A percentile compares a stretch with the other conserved stretches of the same genome.
Conservation (phyloP, 53 echinoderm and acorn worm species). For the Actinopyga echinites region DNA sequence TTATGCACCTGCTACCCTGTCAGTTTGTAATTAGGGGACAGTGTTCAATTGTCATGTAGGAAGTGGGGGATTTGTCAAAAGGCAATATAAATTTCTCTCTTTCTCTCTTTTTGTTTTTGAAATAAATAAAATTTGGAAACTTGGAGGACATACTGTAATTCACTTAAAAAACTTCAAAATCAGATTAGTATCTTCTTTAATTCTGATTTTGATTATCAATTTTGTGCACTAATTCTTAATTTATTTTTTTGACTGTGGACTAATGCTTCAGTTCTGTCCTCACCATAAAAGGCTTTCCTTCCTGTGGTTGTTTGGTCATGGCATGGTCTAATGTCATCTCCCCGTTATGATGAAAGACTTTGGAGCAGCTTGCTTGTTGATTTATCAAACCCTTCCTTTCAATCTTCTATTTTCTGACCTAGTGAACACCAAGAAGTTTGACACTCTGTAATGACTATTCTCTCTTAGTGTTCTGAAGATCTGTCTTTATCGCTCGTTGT, state of each 20-base stretch:
- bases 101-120: too few species aligned
- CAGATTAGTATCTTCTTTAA: too few species aligned
- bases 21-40: too few species aligned
- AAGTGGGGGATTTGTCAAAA: too few species aligned
- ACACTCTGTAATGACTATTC: conserved; percentile 19
- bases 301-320: neutral
- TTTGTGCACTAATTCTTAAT: neutral
- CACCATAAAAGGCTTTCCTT: neutral
- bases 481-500: neutral
- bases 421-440: neutral
- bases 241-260: neutral
- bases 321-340: too few species aligned
- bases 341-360: neutral
- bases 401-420: neutral
- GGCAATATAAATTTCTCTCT: too few species aligned
- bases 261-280: neutral
- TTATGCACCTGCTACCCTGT: too few species aligned
- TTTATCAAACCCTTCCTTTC: neutral
- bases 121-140: too few species aligned
- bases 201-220: too few species aligned
- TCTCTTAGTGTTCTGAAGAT: neutral
- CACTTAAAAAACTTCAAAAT: too few species aligned
- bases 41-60: too few species aligned
- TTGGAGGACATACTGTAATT: too few species aligned
- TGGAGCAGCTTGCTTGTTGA: neutral